A percentile compares a stretch with the other conserved stretches of the same genome.
phyloP scores from a whole-genome alignment of 2,888 invertebrate genomes.

The Nephrocerus scutellatus region DNA sequence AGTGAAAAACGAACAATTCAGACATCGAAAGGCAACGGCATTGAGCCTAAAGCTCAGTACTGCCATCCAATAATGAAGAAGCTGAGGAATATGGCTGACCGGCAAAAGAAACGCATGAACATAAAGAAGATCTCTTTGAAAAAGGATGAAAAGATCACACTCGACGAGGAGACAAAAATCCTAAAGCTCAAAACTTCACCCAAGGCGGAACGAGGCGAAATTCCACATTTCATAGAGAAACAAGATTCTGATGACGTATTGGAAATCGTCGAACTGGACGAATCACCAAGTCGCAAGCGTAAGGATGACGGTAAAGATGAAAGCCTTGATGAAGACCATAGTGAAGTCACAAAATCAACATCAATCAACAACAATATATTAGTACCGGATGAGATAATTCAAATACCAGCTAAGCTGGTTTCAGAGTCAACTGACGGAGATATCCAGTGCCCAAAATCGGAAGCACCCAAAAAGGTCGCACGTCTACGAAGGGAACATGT shows the following conservation, averaged over 20 bases:
- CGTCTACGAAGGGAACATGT: constrained; percentile 56
- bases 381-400: constrained; percentile 45
- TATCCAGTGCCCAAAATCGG: constrained; percentile 17
- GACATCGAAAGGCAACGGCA: constrained; percentile 25
- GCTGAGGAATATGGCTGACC: constrained; percentile 58
- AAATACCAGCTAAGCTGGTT: constrained; percentile 27
- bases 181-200: constrained; percentile 57
- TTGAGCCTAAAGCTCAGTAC: constrained; percentile 24
- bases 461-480: constrained; percentile 41
- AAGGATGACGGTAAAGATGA: constrained; percentile 25
- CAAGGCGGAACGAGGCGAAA: constrained; percentile 51
- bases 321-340: constrained; percentile 8
- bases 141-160: constrained; percentile 49
- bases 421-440: constrained; percentile 8
- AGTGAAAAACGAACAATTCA: too few relatives aligned
- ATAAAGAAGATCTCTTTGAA: constrained; percentile 42
- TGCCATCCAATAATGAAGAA: constrained; percentile 60
- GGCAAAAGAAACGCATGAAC: constrained; percentile 52
- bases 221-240: constrained; percentile 46
- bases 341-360: too few relatives aligned
- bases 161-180: constrained; percentile 53
- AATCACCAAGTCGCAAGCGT: constrained; percentile 45
- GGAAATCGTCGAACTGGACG: constrained; percentile 46
- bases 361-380: constrained; percentile 31
- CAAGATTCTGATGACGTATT: constrained; percentile 47